These are phyloP conservation scores for Bubo blakistoni DNA, from an alignment of 2,113 vertebrate genomes.

Conservation along the genomic window DNA sequence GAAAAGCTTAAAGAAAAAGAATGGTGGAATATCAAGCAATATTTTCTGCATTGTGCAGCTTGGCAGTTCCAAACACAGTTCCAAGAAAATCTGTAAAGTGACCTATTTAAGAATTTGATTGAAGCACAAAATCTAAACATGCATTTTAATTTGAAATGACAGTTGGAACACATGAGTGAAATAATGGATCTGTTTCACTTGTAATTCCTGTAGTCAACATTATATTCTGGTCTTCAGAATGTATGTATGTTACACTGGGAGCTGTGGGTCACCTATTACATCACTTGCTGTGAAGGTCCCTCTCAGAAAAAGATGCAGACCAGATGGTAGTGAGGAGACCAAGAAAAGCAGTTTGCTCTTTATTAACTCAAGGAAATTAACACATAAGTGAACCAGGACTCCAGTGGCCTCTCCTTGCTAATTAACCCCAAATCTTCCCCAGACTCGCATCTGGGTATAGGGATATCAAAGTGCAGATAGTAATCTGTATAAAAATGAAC, in stretches of 20 bases:
- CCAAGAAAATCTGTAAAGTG: not conserved
- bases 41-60: not conserved
- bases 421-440: not conserved
- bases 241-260: fast-evolving
- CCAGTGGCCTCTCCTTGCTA: not conserved
- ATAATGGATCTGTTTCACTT: not conserved
- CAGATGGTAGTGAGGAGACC: not conserved
- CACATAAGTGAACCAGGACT: not conserved
- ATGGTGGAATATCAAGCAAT: not conserved
- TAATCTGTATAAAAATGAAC: not conserved
- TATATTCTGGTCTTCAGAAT: not conserved
- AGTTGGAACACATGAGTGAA: not conserved
- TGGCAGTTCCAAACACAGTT: not conserved
- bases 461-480: not conserved
- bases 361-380: not conserved
- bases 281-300: fast-evolving
- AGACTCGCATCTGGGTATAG: fast-evolving
- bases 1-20: not conserved
- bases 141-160: not conserved
- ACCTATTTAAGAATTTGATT: not conserved
- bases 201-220: not conserved
- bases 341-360: not conserved
- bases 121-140: not conserved
- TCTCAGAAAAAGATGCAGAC: not conserved
- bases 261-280: not conserved